Evolutionary conservation across 2,888 invertebrate species (phyloP), one percentile per base, ranked within the genome.

Genomic region (Andrena haemorrhoa): DNA sequence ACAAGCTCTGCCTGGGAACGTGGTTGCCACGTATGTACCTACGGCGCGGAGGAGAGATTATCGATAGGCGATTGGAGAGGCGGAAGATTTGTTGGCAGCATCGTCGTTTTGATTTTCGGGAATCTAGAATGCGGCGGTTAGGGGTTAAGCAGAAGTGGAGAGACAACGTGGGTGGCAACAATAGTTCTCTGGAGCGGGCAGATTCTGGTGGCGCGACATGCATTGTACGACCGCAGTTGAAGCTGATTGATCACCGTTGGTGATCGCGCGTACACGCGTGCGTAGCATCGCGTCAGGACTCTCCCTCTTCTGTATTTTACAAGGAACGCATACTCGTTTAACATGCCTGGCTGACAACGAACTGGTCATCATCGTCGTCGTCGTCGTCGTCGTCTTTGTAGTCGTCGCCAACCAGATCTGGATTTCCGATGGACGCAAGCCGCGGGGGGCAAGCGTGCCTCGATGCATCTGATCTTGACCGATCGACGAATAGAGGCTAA

Each of bases 111-210:
- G 69, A 49, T 26, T 78, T 73, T 72, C 63, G 31, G 71, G 75
- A 79, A 88, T 83, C 64, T 76, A 74, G 75, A 75, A 63, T 47
- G 68, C 16, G 23, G 66, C 70, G 82, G 84, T 83, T 66, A 81
- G 79, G 74, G 75, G 72, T 53, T 35, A 71, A 49, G 72, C 74
- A 84, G 79, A 68, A 68, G 83, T 75, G 70, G 75, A 77, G 80
- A 82, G 82, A 71, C 92, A 81, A 91, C 93, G 93, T 93, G 93
- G 93, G 93, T 93, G 93, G 93, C 90, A 91, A 91, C 91, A 90
- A 92, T 93, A 89, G 91, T 88, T 92, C 91, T 80, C 82, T 70
- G 66, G 80, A 85, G 79, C 87, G 87, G 86, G 84, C 90, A 87
- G 91, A 91, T 91, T 91, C 91, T 90, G 90, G 88, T 90, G 90